Conservation (phyloP, 2,797 vertebrate species). For the Zalophus californianus region DNA sequence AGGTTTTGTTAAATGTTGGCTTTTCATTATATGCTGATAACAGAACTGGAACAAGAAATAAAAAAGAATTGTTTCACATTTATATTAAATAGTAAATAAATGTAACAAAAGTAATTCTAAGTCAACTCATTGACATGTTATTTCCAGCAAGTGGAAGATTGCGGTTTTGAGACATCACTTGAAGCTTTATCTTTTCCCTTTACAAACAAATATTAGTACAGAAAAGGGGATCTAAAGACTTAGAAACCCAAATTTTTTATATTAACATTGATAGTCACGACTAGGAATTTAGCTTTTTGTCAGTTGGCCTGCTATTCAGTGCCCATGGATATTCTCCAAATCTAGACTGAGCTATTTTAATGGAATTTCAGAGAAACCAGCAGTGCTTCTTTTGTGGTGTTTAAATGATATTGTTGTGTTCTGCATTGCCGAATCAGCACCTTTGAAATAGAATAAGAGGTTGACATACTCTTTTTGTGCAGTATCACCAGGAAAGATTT, state of each 20-base stretch:
- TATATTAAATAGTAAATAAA: neutral
- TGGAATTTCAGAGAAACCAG: constrained; percentile 33
- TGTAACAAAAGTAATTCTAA: neutral
- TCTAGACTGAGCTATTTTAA: constrained; percentile 29
- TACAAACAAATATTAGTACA: neutral
- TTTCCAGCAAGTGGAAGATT: neutral
- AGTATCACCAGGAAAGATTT: neutral
- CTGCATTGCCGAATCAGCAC: neutral
- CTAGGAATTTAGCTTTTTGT: neutral
- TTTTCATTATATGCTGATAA: constrained; percentile 15
- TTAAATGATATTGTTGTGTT: constrained; percentile 1
- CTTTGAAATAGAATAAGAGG: neutral
- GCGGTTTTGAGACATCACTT: neutral
- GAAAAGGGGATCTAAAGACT: neutral
- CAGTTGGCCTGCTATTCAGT: neutral
- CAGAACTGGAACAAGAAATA: neutral
- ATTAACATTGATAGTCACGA: neutral
- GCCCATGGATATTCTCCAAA: neutral
- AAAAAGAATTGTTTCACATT: neutral
- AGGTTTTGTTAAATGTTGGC: neutral
- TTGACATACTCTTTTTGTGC: neutral
- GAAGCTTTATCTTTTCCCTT: neutral
- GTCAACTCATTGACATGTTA: neutral
- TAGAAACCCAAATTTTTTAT: neutral
- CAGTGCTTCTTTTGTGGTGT: constrained; percentile 14